Conservation (phyloP, 2,797 vertebrate species). For the Aphelocoma californica region DNA sequence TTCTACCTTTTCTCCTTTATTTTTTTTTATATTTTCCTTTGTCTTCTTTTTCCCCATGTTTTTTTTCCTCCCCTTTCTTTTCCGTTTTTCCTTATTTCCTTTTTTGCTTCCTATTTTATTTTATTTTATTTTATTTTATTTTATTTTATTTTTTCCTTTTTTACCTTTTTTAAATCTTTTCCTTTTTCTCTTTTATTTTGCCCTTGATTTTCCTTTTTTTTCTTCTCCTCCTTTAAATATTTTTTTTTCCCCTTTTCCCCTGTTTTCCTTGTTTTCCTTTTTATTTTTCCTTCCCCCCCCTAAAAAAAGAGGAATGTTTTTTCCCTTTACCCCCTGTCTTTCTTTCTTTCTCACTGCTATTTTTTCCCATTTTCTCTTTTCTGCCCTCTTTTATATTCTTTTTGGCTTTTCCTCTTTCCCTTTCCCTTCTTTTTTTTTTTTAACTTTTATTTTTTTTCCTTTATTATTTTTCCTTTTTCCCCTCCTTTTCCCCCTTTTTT, state of each 20-base stretch:
- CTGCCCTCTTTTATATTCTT: neutral
- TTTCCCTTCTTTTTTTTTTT: rapidly evolving
- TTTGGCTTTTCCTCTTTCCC: neutral
- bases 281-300: rapidly evolving
- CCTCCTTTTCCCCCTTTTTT: rapidly evolving
- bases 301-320: neutral
- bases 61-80: no score
- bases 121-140: neutral
- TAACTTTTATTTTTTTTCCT: neutral
- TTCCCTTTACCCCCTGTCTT: no score
- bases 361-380: neutral
- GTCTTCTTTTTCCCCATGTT: neutral
- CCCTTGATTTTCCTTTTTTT: neutral
- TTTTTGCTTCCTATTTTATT: neutral
- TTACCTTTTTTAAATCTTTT: rapidly evolving
- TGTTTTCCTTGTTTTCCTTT: neutral
- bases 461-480: rapidly evolving
- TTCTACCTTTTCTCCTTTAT: neutral
- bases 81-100: rapidly evolving
- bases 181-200: neutral
- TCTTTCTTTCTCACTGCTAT: neutral
- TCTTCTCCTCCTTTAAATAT: no score
- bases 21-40: neutral
- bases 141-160: neutral
- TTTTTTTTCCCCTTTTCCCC: neutral